These are phyloP conservation scores for Cristatella mucedo DNA, from an alignment of 2,888 invertebrate genomes.

Conservation along the genomic window DNA sequence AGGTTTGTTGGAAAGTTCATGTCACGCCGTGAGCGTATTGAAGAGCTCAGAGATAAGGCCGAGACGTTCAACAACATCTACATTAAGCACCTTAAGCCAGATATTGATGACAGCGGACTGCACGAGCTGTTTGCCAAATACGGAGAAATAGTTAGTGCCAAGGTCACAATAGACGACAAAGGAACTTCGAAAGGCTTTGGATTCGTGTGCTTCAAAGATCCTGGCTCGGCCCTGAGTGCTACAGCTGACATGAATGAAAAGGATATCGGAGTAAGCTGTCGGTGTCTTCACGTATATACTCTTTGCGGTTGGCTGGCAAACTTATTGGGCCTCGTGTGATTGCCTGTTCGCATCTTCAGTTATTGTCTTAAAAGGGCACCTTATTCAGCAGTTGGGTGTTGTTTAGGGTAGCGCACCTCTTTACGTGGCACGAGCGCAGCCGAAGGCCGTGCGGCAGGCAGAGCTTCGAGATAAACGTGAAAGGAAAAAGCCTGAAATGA, in stretches of 20 bases:
- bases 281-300: too few species aligned
- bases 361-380: too few species aligned
- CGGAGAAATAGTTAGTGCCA: constrained; percentile 45
- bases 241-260: constrained; percentile 79
- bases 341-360: too few species aligned
- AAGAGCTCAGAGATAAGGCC: constrained; percentile 89
- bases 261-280: constrained; percentile 23
- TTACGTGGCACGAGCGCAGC: constrained; percentile 94
- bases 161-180: constrained; percentile 50
- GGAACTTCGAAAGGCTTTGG: constrained; percentile 78
- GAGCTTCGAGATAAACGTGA: constrained; percentile 92
- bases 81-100: constrained; percentile 95
- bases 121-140: constrained; percentile 78
- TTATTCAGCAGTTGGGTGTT: neutral
- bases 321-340: too few species aligned
- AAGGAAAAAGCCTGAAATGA: constrained; percentile 75
- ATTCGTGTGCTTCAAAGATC: constrained; percentile 92
- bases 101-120: constrained; percentile 73
- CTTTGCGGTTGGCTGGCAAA: too few species aligned
- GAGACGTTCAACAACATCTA: constrained; percentile 92
- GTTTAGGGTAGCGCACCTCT: constrained; percentile 37
- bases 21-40: constrained; percentile 90
- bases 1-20: constrained; percentile 73
- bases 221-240: constrained; percentile 69
- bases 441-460: constrained; percentile 91